phyloP scores from a whole-genome alignment of 2,797 vertebrate genomes.

The Protonibea diacanthus region DNA sequence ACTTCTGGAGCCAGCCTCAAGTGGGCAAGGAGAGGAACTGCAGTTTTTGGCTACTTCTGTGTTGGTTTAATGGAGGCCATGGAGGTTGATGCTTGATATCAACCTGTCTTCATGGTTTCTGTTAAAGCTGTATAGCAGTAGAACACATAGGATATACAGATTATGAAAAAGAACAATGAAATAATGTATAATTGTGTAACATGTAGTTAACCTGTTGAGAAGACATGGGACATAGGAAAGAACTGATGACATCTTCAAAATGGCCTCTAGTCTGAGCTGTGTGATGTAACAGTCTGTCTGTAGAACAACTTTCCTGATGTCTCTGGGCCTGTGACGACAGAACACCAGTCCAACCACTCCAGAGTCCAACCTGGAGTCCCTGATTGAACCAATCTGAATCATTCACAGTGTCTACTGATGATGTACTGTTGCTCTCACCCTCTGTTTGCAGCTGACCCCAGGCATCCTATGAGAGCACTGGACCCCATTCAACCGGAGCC shows the following conservation, averaged over 20 bases:
- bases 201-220: not conserved
- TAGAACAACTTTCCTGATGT: not conserved
- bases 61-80: no score
- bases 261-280: not conserved
- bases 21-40: no score
- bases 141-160: not conserved
- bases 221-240: not conserved
- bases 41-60: no score
- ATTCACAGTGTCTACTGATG: not conserved
- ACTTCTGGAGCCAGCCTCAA: no score
- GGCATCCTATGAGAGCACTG: constrained; percentile 67
- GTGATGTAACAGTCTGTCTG: not conserved
- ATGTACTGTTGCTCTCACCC: not conserved
- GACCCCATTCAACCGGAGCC: constrained; percentile 69
- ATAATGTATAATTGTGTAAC: not conserved
- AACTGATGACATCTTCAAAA: constrained; percentile 9
- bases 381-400: not conserved
- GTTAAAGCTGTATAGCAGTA: not conserved
- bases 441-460: constrained; percentile 72
- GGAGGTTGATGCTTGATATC: no score
- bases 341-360: no score
- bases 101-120: not conserved
- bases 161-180: not conserved
- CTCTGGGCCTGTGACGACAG: not conserved
- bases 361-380: not conserved